phyloP scores from a whole-genome alignment of 2,113 vertebrate species.

The Rattus rattus region DNA sequence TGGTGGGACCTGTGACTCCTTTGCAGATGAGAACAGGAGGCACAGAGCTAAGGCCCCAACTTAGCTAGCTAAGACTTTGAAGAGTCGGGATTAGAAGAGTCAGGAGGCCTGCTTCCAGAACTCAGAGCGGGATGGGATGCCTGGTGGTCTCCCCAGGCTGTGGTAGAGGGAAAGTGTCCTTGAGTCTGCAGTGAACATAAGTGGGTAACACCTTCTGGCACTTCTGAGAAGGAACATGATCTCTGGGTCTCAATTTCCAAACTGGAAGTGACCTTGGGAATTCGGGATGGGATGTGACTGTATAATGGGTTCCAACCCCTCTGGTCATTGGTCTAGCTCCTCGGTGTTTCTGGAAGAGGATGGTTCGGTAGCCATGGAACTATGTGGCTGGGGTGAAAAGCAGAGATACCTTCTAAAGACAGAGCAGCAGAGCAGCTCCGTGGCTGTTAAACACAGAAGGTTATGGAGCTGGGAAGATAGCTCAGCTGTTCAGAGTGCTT shows the following conservation, averaged over 20 bases:
- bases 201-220: neutral
- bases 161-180: neutral
- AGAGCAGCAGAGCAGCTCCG: neutral
- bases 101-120: neutral
- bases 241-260: neutral
- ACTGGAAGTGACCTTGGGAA: neutral
- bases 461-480: neutral
- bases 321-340: neutral
- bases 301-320: neutral
- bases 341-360: neutral
- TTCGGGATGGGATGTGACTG: neutral
- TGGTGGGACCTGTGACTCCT: neutral
- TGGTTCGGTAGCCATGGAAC: accelerated
- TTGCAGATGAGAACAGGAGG: neutral
- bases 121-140: neutral
- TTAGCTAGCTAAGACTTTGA: neutral
- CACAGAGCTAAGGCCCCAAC: neutral
- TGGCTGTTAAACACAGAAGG: neutral
- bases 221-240: neutral
- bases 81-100: neutral
- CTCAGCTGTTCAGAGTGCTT: neutral
- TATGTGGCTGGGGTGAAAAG: neutral
- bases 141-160: too few species aligned
- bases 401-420: neutral
- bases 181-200: neutral